Evolutionary conservation across 2,888 invertebrate species (phyloP), one percentile per base, ranked within the genome.

Genomic region (Boloria selene): DNA sequence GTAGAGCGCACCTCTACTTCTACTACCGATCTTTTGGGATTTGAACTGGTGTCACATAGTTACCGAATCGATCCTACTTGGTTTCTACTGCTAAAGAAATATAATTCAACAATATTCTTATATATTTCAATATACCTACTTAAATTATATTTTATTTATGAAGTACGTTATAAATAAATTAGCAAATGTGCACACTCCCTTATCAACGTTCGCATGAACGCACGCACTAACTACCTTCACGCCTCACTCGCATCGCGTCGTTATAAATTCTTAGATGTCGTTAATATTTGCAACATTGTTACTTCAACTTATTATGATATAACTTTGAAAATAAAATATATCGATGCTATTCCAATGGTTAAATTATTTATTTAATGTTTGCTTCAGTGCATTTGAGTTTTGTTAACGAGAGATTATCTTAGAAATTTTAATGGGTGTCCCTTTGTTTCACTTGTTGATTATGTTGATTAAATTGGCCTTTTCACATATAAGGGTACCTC

Each of bases 211-310:
- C 77, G 73, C 79, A 70, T 78, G 79, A 81, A 65, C 73, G 73
- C 75, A 73, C 77, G 64, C 74, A 73, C 82, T 82, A 84, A 84
- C 83, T 79, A 83, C 71, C 73, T 74, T 72, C 64, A 75, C 76
- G 78, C 73, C 74, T 74, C 70, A 61, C 71, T 73, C 71, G 72
- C 54, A 65, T 54, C 59, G 65, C 62, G 63, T 75, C 69, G 74
- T 73, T 74, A 74, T 69, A 74, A 72, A 71, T 74, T 75, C 72
- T 72, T 67, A 68, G 66, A 65, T 62, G 63, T 69, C 47, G 55
- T 65, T 68, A 69, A 65, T 65, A 67, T 68, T 69, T 65, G 67
- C 61, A 56, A 68, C 65, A 58, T 55, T 55, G 61, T 65, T 62
- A 63, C 63, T 64, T 65, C 67, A 45, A 61, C 51, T 63, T 56